Conservation (phyloP, 2,888 invertebrate genomes). For the Ochropleura plecta region DNA sequence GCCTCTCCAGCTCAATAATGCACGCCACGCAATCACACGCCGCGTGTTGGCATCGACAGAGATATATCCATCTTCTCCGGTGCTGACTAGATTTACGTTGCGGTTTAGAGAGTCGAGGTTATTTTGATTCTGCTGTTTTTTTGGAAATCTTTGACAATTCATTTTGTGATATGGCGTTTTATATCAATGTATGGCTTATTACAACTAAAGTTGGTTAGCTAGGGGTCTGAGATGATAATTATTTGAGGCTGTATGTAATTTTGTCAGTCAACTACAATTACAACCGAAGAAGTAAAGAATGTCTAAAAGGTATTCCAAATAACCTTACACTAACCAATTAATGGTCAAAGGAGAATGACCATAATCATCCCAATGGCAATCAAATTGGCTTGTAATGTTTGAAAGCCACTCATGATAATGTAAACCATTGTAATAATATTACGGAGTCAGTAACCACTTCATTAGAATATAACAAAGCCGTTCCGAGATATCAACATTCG, state of each 20-base stretch:
- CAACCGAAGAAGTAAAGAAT: not conserved
- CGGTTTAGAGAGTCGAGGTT: not conserved
- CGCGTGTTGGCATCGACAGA: conserved; percentile 24
- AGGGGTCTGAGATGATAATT: no score
- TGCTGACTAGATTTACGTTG: conserved; percentile 24
- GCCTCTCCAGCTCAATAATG: conserved; percentile 60
- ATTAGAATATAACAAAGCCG: conserved; percentile 43
- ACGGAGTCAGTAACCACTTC: conserved; percentile 32
- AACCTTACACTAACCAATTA: not conserved
- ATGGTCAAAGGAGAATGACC: not conserved
- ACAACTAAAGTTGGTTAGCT: not conserved
- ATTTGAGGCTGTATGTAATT: not conserved
- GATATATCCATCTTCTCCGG: conserved; percentile 28
- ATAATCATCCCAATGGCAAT: conserved; percentile 2
- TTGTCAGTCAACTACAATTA: not conserved
- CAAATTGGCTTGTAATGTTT: not conserved
- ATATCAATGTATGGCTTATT: not conserved
- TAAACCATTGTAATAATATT: conserved; percentile 22
- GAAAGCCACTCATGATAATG: conserved; percentile 1
- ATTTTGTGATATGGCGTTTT: not conserved
- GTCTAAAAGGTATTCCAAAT: not conserved
- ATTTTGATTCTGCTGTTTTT: no score
- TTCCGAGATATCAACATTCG: conserved; percentile 21
- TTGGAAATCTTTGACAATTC: no score
- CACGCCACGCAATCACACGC: conserved; percentile 52